Base-by-base conservation (phyloP, 1,140 invertebrate genomes). In the Diploscapter pachys region DNA sequence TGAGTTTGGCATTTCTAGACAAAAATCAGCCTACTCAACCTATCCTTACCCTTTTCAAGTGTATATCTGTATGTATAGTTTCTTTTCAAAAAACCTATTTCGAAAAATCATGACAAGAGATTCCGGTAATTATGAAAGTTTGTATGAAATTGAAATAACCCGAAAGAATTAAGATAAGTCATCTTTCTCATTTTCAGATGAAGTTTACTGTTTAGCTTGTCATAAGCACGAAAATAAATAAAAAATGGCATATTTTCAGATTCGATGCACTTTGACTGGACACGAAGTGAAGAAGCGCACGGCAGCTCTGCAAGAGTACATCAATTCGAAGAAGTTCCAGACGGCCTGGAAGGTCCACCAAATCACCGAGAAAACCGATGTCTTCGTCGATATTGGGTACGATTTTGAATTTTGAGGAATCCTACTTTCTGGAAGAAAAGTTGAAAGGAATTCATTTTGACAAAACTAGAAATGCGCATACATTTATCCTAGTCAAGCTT, bases 381-480 rank as follows among this genome's bases (percentile, higher is more conserved):
- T 71, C 50, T 71, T 71, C 54, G 69, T 63, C 5, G 69, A 71
- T 8, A 8, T 71, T 5, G 69, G 49, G 69, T 71, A 71, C 13
- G 69, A n/a, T 69, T 65, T 9, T 31, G 8, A 65, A 9, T 65
- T 31, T 8, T 31, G 8, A 65, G 8, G 31, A 9, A 50, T 65
- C 31, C 31, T 1, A 8, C 9, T 65, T 65, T 65, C 63, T 31
- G 63, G 8, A 50, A 65, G 6, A 65, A 31, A 31, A 31, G 31
- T 31, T 31, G 31, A 31, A 31, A 1, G 31, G 31, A 31, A 31
- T 31, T 31, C 31, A 31, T 31, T 31, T 31, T 31, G 31, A 31
- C 31, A 31, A 31, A 31, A 31, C 31, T 31, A 31, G 31, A 31
- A 31, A 31, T 31, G 31, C 31, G 31, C 31, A 31, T 31, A 31